phyloP scores from a whole-genome alignment of 2,888 invertebrate genomes.

The Cabera pusaria region DNA sequence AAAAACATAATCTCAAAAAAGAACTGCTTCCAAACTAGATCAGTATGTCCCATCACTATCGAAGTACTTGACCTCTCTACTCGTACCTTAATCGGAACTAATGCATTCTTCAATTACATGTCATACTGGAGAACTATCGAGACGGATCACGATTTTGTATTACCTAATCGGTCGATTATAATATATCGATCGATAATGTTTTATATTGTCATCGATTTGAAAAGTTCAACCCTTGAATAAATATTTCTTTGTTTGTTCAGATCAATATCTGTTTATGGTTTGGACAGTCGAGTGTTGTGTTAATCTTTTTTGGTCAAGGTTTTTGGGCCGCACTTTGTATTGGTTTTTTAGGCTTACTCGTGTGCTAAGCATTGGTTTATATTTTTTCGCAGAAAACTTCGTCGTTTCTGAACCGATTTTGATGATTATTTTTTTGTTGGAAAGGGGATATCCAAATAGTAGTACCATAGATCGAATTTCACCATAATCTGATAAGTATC shows the following conservation, averaged over 20 bases:
- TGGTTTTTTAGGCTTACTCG: too few relatives aligned
- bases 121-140: slow-evolving; percentile 11
- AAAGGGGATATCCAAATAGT: too few relatives aligned
- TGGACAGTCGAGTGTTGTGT: not conserved
- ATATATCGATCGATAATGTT: too few relatives aligned
- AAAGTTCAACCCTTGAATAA: slow-evolving; percentile 21
- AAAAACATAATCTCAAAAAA: too few relatives aligned
- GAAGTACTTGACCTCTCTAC: slow-evolving; percentile 28
- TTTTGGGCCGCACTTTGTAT: too few relatives aligned
- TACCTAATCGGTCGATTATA: slow-evolving; percentile 20
- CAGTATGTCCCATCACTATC: slow-evolving; percentile 23
- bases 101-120: slow-evolving; percentile 29
- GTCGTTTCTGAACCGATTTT: too few relatives aligned
- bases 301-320: not conserved
- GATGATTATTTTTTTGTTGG: too few relatives aligned
- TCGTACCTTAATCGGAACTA: slow-evolving; percentile 31
- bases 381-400: too few relatives aligned
- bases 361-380: too few relatives aligned
- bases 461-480: too few relatives aligned
- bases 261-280: not conserved
- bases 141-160: slow-evolving; percentile 25
- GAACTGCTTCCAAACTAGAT: too few relatives aligned
- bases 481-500: too few relatives aligned
- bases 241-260: slow-evolving; percentile 3
- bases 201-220: slow-evolving; percentile 12